Base-by-base conservation (phyloP, 2,888 invertebrate genomes). In the Callyntrura sp. region DNA sequence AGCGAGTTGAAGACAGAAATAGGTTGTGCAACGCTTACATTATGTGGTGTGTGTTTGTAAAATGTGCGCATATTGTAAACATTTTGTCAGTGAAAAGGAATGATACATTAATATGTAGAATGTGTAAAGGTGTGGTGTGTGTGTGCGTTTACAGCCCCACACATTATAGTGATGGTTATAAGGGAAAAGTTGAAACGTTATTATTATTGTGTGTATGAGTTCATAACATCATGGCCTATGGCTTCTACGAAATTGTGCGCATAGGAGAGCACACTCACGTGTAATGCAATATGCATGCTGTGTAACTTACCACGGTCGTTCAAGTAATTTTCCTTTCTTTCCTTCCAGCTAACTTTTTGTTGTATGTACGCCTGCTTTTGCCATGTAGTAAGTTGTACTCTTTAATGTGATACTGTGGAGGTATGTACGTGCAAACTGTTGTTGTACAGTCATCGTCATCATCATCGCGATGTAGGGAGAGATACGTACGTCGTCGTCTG, bases 221-320 rank as follows among this genome's bases (percentile, higher is more conserved):
- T 23, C 23, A 23, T 51, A 76, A 25, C 48, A 76, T 76, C 20
- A 78, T 17, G 23, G 23, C 28, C n/a, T 48, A 35, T 35, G 35
- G 51, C 51, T 8, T 35, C 25, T n/a, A 35, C 6, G 6, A 35
- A 76, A 5, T 25, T 25, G 51, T 55, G 8, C 17, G 48, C 23
- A 55, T 28, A 55, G 17, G 55, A 78, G 35, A 35, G 35, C 35
- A 35, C 23, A 78, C 45, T 55, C 78, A 51, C 51, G 57, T 28
- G 70, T 73, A 55, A 76, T 78, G 45, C 78, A 78, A 78, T 78
- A 78, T 78, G 55, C 28, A 78, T 78, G 11, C 51, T 51, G 51
- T 14, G 51, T 51, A 76, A 23, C 51, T 76, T 48, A 51, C 25
- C 76, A 17, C n/a, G 25, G 76, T 76, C 51, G n/a, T 23, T 48